Percentiles rank a stretch among this genome's conserved stretches.
Evolutionary conservation across 2,888 invertebrate genomes (phyloP).

Genomic region (Eilema sororculum): DNA sequence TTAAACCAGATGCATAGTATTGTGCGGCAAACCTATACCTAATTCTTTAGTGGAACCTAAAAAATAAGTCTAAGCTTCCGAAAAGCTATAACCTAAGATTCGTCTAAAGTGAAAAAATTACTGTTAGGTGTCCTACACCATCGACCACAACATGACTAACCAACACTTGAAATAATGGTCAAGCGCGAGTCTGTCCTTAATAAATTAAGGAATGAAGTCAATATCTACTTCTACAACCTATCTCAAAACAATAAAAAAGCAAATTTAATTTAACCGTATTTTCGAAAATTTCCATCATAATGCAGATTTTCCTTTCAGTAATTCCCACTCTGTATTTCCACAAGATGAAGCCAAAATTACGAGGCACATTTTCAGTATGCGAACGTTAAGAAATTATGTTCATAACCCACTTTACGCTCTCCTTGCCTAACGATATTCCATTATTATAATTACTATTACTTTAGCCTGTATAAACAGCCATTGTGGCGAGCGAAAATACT

Average conservation of each 20-base stretch:
- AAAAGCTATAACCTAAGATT: too few relatives aligned
- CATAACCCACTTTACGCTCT: conserved; percentile 18
- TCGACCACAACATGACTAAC: too few relatives aligned
- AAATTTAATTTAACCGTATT: not conserved
- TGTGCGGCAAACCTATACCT: too few relatives aligned
- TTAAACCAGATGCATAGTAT: too few relatives aligned
- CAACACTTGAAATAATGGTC: too few relatives aligned
- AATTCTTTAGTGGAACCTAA: too few relatives aligned
- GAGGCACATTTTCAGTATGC: conserved; percentile 5
- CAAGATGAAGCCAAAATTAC: conserved; percentile 7
- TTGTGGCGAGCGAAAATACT: conserved; percentile 24
- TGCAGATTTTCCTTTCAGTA: not conserved
- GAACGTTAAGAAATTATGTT: conserved; percentile 15
- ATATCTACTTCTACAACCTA: not conserved
- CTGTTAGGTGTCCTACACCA: too few relatives aligned
- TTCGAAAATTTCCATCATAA: not conserved
- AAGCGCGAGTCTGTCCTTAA: too few relatives aligned
- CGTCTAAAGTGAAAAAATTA: too few relatives aligned
- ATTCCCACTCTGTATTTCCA: conserved; percentile 3
- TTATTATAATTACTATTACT: conserved; percentile 24
- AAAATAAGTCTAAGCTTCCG: too few relatives aligned
- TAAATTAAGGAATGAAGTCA: too few relatives aligned
- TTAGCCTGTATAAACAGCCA: conserved; percentile 15
- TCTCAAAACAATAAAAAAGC: too few relatives aligned
- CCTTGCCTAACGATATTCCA: conserved; percentile 21